These are phyloP conservation scores for Dexiosoma caninum DNA, from an alignment of 2,888 invertebrate genomes.

Conservation along the genomic window DNA sequence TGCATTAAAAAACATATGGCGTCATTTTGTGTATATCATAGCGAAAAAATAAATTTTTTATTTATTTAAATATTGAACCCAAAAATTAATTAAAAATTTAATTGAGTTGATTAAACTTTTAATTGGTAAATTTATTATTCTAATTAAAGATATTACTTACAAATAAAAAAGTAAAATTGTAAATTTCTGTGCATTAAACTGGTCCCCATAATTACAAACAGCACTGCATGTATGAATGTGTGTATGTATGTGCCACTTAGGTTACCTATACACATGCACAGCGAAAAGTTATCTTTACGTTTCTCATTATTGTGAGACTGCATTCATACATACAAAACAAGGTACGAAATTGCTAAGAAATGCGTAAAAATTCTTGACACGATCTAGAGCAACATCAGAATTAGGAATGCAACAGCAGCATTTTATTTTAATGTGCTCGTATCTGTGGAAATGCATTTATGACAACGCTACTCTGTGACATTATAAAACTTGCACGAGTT, in stretches of 20 bases:
- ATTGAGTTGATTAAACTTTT: too few species aligned
- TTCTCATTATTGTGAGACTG: conserved; percentile 26
- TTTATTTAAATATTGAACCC: too few species aligned
- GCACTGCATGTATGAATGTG: too few species aligned
- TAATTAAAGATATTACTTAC: too few species aligned
- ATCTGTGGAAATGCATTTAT: conserved; percentile 23
- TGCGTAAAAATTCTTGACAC: conserved; percentile 58
- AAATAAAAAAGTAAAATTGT: too few species aligned
- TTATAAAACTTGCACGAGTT: conserved; percentile 28
- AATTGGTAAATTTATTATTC: too few species aligned
- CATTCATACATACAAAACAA: conserved; percentile 16
- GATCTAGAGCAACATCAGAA: conserved; percentile 46
- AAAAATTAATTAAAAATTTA: too few species aligned
- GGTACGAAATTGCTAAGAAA: conserved; percentile 56
- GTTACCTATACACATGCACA: background rate
- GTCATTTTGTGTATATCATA: too few species aligned
- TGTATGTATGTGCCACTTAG: background rate
- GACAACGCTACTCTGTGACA: background rate
- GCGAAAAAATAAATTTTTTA: too few species aligned
- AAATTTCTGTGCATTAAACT: too few species aligned
- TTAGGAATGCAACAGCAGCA: conserved; percentile 39
- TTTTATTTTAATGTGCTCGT: conserved; percentile 24
- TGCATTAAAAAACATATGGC: too few species aligned
- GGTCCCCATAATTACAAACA: background rate
- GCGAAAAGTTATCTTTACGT: conserved; percentile 25